Conservation (phyloP, 2,888 invertebrate species). For the Monopis laevigella region DNA sequence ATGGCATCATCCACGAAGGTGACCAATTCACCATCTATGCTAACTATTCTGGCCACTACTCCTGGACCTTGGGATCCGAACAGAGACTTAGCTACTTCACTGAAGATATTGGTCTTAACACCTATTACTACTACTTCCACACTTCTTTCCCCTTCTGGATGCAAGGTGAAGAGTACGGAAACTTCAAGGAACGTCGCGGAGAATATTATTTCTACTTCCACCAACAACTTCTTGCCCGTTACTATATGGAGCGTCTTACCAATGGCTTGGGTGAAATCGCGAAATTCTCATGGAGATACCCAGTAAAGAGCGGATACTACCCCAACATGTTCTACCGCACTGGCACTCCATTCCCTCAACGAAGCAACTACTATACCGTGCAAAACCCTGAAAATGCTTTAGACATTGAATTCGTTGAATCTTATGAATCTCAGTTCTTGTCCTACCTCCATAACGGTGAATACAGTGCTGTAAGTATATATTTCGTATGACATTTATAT, state of each 20-base stretch:
- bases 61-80: conserved; percentile 63
- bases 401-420: conserved; percentile 44
- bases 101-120: conserved; percentile 75
- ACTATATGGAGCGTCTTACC: conserved; percentile 74
- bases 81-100: conserved; percentile 72
- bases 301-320: conserved; percentile 53
- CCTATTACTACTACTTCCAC: conserved; percentile 73
- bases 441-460: conserved; percentile 47
- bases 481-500: neutral
- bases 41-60: conserved; percentile 67
- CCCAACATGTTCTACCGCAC: conserved; percentile 55
- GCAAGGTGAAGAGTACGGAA: conserved; percentile 53
- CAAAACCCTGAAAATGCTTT: conserved; percentile 37
- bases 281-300: conserved; percentile 47
- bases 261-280: conserved; percentile 70
- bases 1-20: conserved; percentile 45
- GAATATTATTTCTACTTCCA: conserved; percentile 73
- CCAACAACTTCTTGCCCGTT: conserved; percentile 74
- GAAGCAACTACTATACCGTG: conserved; percentile 61
- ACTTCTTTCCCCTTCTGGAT: conserved; percentile 72
- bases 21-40: conserved; percentile 59
- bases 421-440: conserved; percentile 50
- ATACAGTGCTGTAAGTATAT: conserved; percentile 50
- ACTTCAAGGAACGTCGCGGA: conserved; percentile 67
- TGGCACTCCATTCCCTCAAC: conserved; percentile 58